Base-by-base conservation (phyloP, 2,797 vertebrate genomes). In the Anolis apletophallus region DNA sequence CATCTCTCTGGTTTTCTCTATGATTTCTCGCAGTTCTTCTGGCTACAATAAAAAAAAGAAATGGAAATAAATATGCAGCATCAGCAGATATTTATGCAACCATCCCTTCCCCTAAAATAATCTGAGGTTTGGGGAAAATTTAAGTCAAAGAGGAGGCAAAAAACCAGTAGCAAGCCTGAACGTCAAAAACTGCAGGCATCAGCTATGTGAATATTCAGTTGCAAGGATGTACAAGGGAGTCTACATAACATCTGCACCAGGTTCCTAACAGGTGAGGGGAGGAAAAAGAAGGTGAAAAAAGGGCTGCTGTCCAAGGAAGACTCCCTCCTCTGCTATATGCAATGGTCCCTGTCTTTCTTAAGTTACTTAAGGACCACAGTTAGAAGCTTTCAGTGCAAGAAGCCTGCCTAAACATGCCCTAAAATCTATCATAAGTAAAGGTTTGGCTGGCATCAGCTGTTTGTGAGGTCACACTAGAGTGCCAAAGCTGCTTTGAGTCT, bases 1-100 rank as follows among this genome's bases (percentile, higher is more conserved):
- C 98, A 99, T 99, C 94, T 99, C 99, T 72, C 99, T 96, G 0
- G 99, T 99, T 90, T 98, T 98, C 96, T 99, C 99, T 36, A 99
- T 99, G 93, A 99, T 98, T 93, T 99, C 98, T 91, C 99, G 97
- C 86, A 99, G 94, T 76, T 99, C 98, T 93, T 99, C 98, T 0
- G 97, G 97, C 98, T 99, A 95, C 26, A 89, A 93, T 68, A 50
- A 90, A 81, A 97, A n/a, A 92, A 40, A 52, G 69, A 81, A 83
- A 6, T 85, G 40, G 57, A 81, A 83, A 6, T 87, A 57, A 40
- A 36, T 85, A 55, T 55, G 46, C 32, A 77, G 14, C 59, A 21
- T 87, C 23, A 86, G 34, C 3, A n/a, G 2, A 32, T 2, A 9
- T n/a, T 7, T 77, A 54, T 14, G 36, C 68, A 36, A 34, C 21